phyloP scores from a whole-genome alignment of 1,140 invertebrate species.

The Trichonephila clavata region DNA sequence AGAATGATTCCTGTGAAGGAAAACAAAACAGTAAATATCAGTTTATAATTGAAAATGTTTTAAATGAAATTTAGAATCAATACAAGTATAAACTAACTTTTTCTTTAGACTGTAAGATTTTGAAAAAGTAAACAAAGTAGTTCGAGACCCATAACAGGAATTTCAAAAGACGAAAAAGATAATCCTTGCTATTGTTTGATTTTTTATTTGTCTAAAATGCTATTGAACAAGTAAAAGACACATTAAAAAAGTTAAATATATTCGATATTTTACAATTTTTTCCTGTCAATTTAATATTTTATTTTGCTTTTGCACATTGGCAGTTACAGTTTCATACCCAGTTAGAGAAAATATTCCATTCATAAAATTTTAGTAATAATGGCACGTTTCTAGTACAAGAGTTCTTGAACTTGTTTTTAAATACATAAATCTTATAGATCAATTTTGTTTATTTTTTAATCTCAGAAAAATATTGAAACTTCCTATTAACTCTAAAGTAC shows the following conservation, averaged over 20 bases:
- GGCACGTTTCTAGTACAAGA: too few species aligned
- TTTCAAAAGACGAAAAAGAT: not conserved
- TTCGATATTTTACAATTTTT: not conserved
- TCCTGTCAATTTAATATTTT: conserved; percentile 35
- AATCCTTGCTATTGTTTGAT: not conserved
- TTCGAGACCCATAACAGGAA: not conserved
- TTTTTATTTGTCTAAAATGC: not conserved
- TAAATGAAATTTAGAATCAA: not conserved
- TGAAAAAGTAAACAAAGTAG: not conserved
- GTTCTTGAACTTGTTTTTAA: too few species aligned
- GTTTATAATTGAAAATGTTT: not conserved
- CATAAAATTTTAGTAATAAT: too few species aligned
- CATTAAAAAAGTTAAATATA: not conserved
- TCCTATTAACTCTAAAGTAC: too few species aligned
- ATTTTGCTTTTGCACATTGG: not conserved
- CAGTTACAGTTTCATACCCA: not conserved
- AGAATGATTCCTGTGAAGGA: too few species aligned
- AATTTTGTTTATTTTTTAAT: too few species aligned
- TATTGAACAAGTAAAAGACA: too few species aligned
- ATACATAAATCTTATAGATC: too few species aligned
- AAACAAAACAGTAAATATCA: too few species aligned
- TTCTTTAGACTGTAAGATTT: not conserved
- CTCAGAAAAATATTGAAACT: too few species aligned
- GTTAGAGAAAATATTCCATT: too few species aligned
- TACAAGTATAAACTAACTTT: not conserved